Conservation (phyloP, 2,888 invertebrate species). For the Brachyptera risi region DNA sequence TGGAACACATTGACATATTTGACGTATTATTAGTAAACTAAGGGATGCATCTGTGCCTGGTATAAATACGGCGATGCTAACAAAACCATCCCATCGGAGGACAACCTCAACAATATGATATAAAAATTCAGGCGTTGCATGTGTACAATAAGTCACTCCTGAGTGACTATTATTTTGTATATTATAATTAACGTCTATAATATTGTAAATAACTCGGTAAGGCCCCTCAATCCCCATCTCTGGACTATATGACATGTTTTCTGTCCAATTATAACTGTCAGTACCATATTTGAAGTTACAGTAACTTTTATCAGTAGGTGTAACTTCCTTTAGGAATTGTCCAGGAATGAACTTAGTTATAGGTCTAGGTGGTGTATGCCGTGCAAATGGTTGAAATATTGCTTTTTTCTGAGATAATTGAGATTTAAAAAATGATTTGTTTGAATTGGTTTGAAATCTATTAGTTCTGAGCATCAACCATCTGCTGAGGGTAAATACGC, state of each 20-base stretch:
- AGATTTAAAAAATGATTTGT: background rate
- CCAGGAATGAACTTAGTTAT: slow-evolving; percentile 36
- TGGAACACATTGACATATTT: slow-evolving; percentile 62
- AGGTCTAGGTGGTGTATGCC: background rate
- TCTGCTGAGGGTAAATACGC: no score
- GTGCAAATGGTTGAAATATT: no score
- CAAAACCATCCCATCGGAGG: slow-evolving; percentile 64
- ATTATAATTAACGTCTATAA: slow-evolving; percentile 49
- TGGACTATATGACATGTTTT: slow-evolving; percentile 51
- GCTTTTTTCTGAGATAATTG: background rate
- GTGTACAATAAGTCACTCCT: slow-evolving; percentile 65
- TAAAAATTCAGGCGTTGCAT: slow-evolving; percentile 66
- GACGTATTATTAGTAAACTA: slow-evolving; percentile 56
- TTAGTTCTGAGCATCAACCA: background rate
- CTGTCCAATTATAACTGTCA: slow-evolving; percentile 50
- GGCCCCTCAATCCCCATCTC: slow-evolving; percentile 55
- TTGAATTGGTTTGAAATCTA: background rate
- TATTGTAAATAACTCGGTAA: slow-evolving; percentile 60
- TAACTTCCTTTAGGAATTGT: slow-evolving; percentile 38
- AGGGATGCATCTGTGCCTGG: slow-evolving; percentile 61
- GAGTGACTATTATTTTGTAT: slow-evolving; percentile 38
- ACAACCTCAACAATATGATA: slow-evolving; percentile 65
- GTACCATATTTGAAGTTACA: slow-evolving; percentile 60
- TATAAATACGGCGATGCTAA: slow-evolving; percentile 65
- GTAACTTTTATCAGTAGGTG: slow-evolving; percentile 49